Evolutionary conservation across 2,888 invertebrate genomes (phyloP).

Genomic region (Xestoiulus laeticollis): DNA sequence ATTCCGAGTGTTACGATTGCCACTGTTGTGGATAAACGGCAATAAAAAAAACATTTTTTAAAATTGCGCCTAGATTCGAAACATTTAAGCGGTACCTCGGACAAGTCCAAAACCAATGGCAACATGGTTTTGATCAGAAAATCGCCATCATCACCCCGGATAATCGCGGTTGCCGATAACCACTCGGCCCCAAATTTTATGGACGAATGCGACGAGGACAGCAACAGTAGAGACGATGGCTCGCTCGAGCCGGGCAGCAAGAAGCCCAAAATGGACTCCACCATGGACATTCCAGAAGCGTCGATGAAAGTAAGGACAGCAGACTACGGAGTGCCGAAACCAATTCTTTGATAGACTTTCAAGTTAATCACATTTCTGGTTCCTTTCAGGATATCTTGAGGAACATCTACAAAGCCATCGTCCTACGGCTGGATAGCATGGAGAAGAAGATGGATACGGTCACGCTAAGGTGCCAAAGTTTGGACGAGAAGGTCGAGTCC

Average conservation of each 20-base stretch:
- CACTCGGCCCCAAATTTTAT: background rate
- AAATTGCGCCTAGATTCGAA: background rate
- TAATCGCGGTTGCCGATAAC: background rate
- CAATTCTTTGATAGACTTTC: too few species aligned
- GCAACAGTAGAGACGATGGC: background rate
- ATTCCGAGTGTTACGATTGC: background rate
- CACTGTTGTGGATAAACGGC: too few species aligned
- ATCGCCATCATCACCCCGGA: background rate
- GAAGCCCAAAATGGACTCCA: background rate
- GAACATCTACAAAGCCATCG: slow-evolving; percentile 49
- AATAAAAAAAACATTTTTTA: background rate
- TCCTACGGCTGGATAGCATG: slow-evolving; percentile 46
- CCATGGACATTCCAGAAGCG: background rate
- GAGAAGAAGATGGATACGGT: slow-evolving; percentile 52
- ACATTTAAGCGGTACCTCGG: background rate
- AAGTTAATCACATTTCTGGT: too few species aligned
- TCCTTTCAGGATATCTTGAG: slow-evolving; percentile 26
- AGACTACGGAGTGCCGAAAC: background rate
- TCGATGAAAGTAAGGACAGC: background rate
- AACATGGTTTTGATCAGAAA: background rate
- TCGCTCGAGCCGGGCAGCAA: background rate
- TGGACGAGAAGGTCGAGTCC: slow-evolving; percentile 52
- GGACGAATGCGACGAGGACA: background rate
- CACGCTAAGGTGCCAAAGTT: slow-evolving; percentile 6
- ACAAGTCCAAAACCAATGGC: background rate